Conservation (phyloP, 2,888 invertebrate genomes). For the Dynastes maya region DNA sequence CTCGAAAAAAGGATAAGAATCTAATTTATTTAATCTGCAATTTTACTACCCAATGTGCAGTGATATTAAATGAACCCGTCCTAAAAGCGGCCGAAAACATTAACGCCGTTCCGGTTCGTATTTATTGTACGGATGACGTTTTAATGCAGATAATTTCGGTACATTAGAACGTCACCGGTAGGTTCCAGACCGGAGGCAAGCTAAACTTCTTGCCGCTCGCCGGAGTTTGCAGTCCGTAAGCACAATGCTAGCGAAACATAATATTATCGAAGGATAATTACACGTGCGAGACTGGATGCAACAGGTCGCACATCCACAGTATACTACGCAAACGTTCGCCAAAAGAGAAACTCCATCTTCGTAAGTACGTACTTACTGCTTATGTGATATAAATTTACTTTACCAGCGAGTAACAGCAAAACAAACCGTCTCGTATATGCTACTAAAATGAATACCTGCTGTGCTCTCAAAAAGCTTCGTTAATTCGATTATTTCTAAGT, state of each 20-base stretch:
- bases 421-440: not conserved
- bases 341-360: slow-evolving; percentile 6
- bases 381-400: slow-evolving; percentile 11
- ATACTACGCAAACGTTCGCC: slow-evolving; percentile 7
- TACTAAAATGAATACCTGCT: too few species aligned
- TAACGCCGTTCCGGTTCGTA: slow-evolving; percentile 13
- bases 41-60: not conserved
- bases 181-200: slow-evolving; percentile 19
- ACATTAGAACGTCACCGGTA: slow-evolving; percentile 25
- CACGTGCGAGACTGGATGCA: slow-evolving; percentile 33
- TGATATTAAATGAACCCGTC: not conserved
- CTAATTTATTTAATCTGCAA: not conserved
- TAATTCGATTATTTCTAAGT: too few species aligned
- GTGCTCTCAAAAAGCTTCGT: too few species aligned
- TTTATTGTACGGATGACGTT: slow-evolving; percentile 32
- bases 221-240: slow-evolving; percentile 21
- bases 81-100: not conserved
- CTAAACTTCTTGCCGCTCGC: slow-evolving; percentile 7
- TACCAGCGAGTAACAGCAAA: not conserved
- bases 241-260: slow-evolving; percentile 27
- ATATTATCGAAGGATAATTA: slow-evolving; percentile 44
- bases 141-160: slow-evolving; percentile 24
- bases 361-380: slow-evolving; percentile 21
- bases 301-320: slow-evolving; percentile 38
- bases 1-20: too few species aligned